Base-by-base conservation (phyloP, 2,797 vertebrate species). In the Epinephelus awoara region DNA sequence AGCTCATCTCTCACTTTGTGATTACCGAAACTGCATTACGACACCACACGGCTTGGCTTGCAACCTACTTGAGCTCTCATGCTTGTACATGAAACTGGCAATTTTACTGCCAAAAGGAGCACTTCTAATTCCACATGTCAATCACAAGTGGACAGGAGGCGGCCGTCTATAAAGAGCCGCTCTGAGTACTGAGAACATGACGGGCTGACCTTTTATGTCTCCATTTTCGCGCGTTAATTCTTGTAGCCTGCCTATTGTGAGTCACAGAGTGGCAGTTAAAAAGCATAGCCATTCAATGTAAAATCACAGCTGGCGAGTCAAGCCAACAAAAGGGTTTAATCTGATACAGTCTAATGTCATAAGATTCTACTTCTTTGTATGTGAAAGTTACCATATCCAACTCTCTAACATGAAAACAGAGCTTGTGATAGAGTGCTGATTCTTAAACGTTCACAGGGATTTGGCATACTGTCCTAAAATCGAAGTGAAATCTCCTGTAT, bases 151-250 rank as follows among this genome's bases (percentile, higher is more conserved):
- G 58, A 83, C 80, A 75, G 61, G 69, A 70, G 66, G 70, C 38
- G 49, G 23, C 17, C 14, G 73, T 87, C 67, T 72, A 62, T 62
- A 44, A 73, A 55, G 75, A 47, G 52, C 71, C 70, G 52, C 40
- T 82, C 73, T 68, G 67, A 84, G 79, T 65, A 84, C 77, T 70
- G 19, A 87, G 42, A 82, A 80, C 79, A 82, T 78, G 84, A 84
- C 81, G 77, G 73, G 29, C 34, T 83, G 73, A 89, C 81, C 68
- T 68, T 87, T 87, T 61, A 75, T 73, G 47, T 83, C 61, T 55
- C 49, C 34, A 51, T 86, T 84, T 85, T 62, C 63, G 79, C 57
- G 19, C 34, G 44, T 74, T 90, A 56, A 85, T 90, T 81, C 61
- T 38, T 66, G 49, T 42, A 25, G 21, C 56, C 23, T 74, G 21